Conservation (phyloP, 64 coral and sea anemone species). For the Orbicella faveolata region DNA sequence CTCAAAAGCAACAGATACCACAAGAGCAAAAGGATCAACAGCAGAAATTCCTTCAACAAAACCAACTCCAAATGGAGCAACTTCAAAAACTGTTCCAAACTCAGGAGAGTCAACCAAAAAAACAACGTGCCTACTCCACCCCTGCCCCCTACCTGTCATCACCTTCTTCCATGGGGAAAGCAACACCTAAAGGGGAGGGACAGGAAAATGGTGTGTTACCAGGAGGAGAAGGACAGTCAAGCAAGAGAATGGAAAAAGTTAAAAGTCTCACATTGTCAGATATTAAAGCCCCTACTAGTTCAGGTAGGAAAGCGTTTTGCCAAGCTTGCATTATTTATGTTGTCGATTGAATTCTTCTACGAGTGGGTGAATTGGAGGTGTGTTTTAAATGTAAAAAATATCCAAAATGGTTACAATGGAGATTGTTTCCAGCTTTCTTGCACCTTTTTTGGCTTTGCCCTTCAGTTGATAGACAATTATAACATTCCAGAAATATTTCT, state of each 20-base stretch:
- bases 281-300: neutral
- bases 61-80: conserved; percentile 35
- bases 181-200: neutral
- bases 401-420: too few relatives aligned
- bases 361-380: too few relatives aligned
- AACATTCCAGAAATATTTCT: too few relatives aligned
- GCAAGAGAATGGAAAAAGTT: neutral
- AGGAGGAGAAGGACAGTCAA: neutral
- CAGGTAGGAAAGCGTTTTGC: neutral
- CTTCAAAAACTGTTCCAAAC: conserved; percentile 29
- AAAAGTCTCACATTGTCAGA: conserved; percentile 25
- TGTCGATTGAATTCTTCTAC: too few relatives aligned
- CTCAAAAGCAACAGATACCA: conserved; percentile 27
- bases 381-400: too few relatives aligned
- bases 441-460: too few relatives aligned
- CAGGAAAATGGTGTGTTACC: conserved; percentile 14
- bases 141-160: conserved; percentile 18
- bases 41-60: conserved; percentile 49
- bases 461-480: too few relatives aligned
- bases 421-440: too few relatives aligned
- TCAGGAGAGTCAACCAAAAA: neutral
- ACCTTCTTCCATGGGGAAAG: neutral
- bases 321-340: neutral
- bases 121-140: conserved; percentile 20
- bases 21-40: conserved; percentile 18